Evolutionary conservation across 2,888 invertebrate genomes (phyloP), one percentile per base, ranked within the genome.

Genomic region (Pristionchus arcanus): DNA sequence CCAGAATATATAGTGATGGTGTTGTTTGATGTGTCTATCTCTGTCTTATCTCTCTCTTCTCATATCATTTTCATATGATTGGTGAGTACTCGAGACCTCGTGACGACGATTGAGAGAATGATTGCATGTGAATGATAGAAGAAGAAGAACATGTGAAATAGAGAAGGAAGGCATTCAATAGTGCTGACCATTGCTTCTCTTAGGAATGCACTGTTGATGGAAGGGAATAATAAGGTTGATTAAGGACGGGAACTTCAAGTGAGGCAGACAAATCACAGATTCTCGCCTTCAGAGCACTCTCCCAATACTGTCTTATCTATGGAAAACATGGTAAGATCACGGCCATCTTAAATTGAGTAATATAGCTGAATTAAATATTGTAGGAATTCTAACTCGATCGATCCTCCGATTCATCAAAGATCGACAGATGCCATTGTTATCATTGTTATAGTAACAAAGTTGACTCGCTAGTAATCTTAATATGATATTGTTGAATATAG

Each of bases 351-450:
- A n/a, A 81, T 49, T 42, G 34, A 16, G 9, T 49, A 15, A 49
- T n/a, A 49, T n/a, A n/a, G n/a, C 63, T 63, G 55, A 81, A 25
- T 84, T n/a, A 5, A 31, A 4, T 11, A 2, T 86, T 86, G 1
- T 4, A 87, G 87, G 87, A 42, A 55, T 89, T 42, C 81, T 89
- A 15, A 89, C 89, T 42, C 89, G 89, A 16, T 77, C 89, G 37
- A 37, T 89, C 1, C 37, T 89, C 25, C 89, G 81, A 55, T 89
- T 89, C 81, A 81, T 89, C 31, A 89, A 89, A n/a, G 89, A 89
- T 34, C 55, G 87, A 53, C 87, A 86, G 28, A 86, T 66, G 86
- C 28, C 63, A 21, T 37, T 31, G 34, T 42, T 86, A 16, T 49
- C 42, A 11, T 49, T 49, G 42, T 49, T 49, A 49, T 55, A 63